phyloP scores from a whole-genome alignment of 1,140 invertebrate genomes.

The Cephus cinctus region DNA sequence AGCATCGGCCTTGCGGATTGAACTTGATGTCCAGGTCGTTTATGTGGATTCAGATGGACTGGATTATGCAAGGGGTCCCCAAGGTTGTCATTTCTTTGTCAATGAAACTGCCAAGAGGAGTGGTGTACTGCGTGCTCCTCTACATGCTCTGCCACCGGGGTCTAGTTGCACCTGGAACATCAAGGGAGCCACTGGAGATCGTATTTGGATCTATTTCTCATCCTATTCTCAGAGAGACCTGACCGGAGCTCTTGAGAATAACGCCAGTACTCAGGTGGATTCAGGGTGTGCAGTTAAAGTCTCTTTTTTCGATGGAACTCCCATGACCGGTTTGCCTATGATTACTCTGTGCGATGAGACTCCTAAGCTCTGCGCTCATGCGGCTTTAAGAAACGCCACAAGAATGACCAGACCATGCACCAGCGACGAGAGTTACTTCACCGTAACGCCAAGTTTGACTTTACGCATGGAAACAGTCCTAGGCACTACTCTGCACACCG shows the following conservation, averaged over 20 bases:
- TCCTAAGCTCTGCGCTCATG: slow-evolving; percentile 79
- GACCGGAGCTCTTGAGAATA: slow-evolving; percentile 41
- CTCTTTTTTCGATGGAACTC: slow-evolving; percentile 48
- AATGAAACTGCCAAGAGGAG: slow-evolving; percentile 53
- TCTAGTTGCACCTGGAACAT: slow-evolving; percentile 86
- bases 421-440: slow-evolving; percentile 76
- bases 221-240: slow-evolving; percentile 76
- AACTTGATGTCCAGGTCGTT: slow-evolving; percentile 82
- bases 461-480: slow-evolving; percentile 45
- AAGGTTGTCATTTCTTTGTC: slow-evolving; percentile 57
- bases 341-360: slow-evolving; percentile 75
- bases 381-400: slow-evolving; percentile 72
- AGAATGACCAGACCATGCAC: slow-evolving; percentile 74
- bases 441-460: slow-evolving; percentile 60
- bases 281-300: slow-evolving; percentile 39
- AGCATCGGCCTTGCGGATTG: slow-evolving; percentile 69
- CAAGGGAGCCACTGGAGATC: slow-evolving; percentile 71
- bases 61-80: slow-evolving; percentile 63
- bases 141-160: slow-evolving; percentile 80
- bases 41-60: slow-evolving; percentile 80
- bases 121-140: slow-evolving; percentile 72
- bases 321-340: slow-evolving; percentile 46
- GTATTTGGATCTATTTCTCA: slow-evolving; percentile 85
- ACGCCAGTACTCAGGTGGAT: slow-evolving; percentile 19
- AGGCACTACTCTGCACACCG: slow-evolving; percentile 58